phyloP scores from a whole-genome alignment of 2,888 invertebrate genomes.

The Lepidonotus clava region DNA sequence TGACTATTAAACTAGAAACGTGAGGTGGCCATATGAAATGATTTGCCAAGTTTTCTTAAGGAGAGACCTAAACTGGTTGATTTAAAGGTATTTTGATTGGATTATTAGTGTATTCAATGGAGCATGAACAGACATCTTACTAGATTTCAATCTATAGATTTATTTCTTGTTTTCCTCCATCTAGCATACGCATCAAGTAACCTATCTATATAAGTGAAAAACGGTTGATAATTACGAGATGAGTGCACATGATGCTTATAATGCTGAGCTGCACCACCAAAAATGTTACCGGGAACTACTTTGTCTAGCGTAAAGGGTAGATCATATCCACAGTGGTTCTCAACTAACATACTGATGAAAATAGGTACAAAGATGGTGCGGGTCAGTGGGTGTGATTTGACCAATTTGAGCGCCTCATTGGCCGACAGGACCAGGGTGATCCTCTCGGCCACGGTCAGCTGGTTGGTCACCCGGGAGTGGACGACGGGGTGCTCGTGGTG shows the following conservation, averaged over 20 bases:
- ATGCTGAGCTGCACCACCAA: slow-evolving; percentile 72
- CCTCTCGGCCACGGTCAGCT: slow-evolving; percentile 71
- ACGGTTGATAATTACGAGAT: slow-evolving; percentile 71
- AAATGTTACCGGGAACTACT: slow-evolving; percentile 70
- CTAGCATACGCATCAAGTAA: neutral
- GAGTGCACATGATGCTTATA: slow-evolving; percentile 72
- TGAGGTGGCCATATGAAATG: too few species aligned
- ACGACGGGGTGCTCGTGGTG: slow-evolving; percentile 74
- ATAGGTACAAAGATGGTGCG: slow-evolving; percentile 72
- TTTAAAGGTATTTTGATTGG: too few species aligned
- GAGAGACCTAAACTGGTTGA: too few species aligned
- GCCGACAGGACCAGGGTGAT: slow-evolving; percentile 71
- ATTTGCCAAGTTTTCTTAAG: too few species aligned
- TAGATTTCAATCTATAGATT: too few species aligned
- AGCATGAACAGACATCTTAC: too few species aligned
- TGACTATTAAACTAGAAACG: too few species aligned
- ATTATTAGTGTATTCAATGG: too few species aligned
- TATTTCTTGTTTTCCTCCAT: too few species aligned
- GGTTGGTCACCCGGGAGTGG: slow-evolving; percentile 73
- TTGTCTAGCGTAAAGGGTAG: slow-evolving; percentile 74
- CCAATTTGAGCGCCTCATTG: slow-evolving; percentile 68
- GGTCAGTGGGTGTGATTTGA: slow-evolving; percentile 72
- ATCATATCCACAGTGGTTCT: slow-evolving; percentile 76
- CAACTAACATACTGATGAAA: slow-evolving; percentile 70
- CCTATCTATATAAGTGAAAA: slow-evolving; percentile 73